These are phyloP conservation scores for Hedychridium roseum DNA, from an alignment of 2,888 invertebrate species.

Conservation along the genomic window DNA sequence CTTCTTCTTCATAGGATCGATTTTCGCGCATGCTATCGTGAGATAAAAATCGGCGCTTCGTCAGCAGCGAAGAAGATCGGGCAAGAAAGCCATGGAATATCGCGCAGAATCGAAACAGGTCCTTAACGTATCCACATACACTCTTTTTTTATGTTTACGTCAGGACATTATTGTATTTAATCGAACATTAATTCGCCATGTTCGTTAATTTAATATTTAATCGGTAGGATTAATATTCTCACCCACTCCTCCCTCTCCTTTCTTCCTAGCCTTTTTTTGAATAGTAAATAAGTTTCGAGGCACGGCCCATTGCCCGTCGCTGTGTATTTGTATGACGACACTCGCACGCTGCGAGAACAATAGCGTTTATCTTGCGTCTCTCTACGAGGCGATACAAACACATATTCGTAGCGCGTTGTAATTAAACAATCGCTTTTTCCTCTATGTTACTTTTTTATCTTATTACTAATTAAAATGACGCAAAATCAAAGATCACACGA, in stretches of 20 bases:
- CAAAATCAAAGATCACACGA: too few relatives aligned
- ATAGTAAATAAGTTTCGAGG: not conserved
- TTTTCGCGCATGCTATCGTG: slow-evolving; percentile 8
- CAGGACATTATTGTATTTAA: slow-evolving; percentile 38
- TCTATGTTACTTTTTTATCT: too few relatives aligned
- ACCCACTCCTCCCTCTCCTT: not conserved
- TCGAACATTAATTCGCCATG: slow-evolving; percentile 30
- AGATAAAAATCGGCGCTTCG: not conserved
- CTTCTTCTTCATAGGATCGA: slow-evolving; percentile 28
- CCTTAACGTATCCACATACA: slow-evolving; percentile 40
- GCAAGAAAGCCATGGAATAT: slow-evolving; percentile 11
- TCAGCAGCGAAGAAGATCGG: not conserved
- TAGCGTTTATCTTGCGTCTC: too few relatives aligned
- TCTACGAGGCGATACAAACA: too few relatives aligned
- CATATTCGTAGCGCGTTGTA: too few relatives aligned
- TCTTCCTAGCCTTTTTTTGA: not conserved
- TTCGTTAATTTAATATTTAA: slow-evolving; percentile 44
- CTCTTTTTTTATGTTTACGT: slow-evolving; percentile 31
- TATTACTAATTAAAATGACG: too few relatives aligned
- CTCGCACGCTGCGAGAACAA: too few relatives aligned
- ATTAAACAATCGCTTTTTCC: too few relatives aligned
- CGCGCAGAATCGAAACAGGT: slow-evolving; percentile 32
- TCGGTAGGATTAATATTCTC: slow-evolving; percentile 8
- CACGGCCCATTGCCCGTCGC: too few relatives aligned
- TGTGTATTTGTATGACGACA: too few relatives aligned